Evolutionary conservation across 1,140 invertebrate genomes (phyloP).

Genomic region (Heterodera carotae): DNA sequence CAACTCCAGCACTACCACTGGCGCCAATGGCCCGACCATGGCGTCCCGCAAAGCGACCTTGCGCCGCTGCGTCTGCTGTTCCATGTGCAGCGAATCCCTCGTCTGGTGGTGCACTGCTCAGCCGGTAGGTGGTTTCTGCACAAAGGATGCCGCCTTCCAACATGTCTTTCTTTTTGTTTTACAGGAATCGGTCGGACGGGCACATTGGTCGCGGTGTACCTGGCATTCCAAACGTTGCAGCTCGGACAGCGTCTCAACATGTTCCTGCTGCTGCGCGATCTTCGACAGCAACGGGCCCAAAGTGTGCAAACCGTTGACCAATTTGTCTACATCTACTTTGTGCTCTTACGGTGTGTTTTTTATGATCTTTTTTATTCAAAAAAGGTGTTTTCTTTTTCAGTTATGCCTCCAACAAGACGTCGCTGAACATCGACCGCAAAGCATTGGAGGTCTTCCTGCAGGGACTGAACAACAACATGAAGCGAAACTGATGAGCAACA

Average conservation of each 20-base stretch:
- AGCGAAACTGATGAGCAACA: too few relatives aligned
- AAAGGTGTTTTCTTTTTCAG: neutral
- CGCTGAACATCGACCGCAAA: neutral
- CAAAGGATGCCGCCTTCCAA: neutral
- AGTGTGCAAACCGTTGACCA: neutral
- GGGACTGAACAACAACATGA: too few relatives aligned
- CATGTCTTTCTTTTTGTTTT: neutral
- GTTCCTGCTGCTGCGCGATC: too few relatives aligned
- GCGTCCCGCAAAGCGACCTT: too few relatives aligned
- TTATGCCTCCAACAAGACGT: neutral
- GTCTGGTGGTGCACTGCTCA: neutral
- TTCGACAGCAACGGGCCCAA: too few relatives aligned
- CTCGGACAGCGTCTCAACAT: neutral
- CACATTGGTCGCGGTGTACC: neutral
- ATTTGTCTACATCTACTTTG: neutral
- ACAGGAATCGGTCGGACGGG: slow-evolving; percentile 11
- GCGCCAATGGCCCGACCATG: too few relatives aligned
- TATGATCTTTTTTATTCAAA: neutral
- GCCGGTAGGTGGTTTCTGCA: neutral
- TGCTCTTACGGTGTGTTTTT: neutral
- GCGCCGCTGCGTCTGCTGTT: neutral
- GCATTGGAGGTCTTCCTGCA: too few relatives aligned
- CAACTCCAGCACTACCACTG: neutral
- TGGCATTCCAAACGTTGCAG: neutral
- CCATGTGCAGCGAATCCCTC: neutral